phyloP scores from a whole-genome alignment of 1,140 invertebrate species.

The Hyphantria cunea region DNA sequence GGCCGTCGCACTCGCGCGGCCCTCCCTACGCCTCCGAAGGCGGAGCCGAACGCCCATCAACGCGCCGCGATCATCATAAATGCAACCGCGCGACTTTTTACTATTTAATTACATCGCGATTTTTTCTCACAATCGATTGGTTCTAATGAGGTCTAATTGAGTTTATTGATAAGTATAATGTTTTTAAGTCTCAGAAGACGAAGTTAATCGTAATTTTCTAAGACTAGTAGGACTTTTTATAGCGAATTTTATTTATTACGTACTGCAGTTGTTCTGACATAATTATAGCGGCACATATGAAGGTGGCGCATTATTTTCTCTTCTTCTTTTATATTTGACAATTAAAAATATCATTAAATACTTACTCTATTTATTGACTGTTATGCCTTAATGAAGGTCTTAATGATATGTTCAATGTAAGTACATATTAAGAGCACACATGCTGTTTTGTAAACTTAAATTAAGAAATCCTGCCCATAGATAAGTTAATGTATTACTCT shows the following conservation, averaged over 20 bases:
- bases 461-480: too few species aligned
- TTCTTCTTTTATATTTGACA: not conserved
- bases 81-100: conserved; percentile 51
- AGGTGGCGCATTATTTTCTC: conserved; percentile 17
- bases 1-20: conserved; percentile 38
- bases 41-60: conserved; percentile 55
- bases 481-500: too few species aligned
- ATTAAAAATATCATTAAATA: not conserved
- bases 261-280: conserved; percentile 10
- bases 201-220: conserved; percentile 21
- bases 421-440: too few species aligned
- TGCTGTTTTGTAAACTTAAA: too few species aligned
- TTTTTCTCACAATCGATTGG: conserved; percentile 64
- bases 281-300: conserved; percentile 14
- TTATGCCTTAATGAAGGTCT: too few species aligned
- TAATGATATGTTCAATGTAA: too few species aligned
- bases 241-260: conserved; percentile 17
- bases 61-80: conserved; percentile 29
- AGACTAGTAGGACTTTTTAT: conserved; percentile 6
- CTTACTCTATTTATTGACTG: too few species aligned
- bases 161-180: conserved; percentile 55
- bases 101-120: conserved; percentile 55
- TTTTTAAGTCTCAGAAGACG: conserved; percentile 17
- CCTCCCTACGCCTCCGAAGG: conserved; percentile 71
- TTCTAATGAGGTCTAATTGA: conserved; percentile 69